Base-by-base conservation (phyloP, 2,888 invertebrate genomes). In the Agrochola circellaris region DNA sequence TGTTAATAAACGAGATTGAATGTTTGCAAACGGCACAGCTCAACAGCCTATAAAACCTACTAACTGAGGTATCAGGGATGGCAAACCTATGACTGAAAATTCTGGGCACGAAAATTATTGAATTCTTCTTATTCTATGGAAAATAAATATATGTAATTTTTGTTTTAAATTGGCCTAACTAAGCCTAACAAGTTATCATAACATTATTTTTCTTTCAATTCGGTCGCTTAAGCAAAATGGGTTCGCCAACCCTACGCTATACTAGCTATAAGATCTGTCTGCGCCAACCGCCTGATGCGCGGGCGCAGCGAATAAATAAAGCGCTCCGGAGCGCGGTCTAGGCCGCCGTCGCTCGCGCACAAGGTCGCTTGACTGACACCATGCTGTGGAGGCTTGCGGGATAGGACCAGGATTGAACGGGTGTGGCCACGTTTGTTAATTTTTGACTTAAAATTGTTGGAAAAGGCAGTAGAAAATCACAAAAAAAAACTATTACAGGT, bases 351-450 rank as follows among this genome's bases (percentile, higher is more conserved):
- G 82, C 86, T 88, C 88, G 79, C 79, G 45, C 79, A 85, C 92
- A 92, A 94, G 94, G 94, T 93, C 94, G 91, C 87, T 78, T 75
- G 79, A 68, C 65, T 77, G 70, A 61, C 77, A 77, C 92, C 91
- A 91, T 72, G 58, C 54, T 56, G 56, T 48, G 58, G 26, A 71
- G 42, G 67, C 38, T 70, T 51, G 72, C 38, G 45, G 62, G 87
- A 86, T 72, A 64, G 73, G 77, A 64, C 15, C 45, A 23, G 86
- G 83, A 85, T 42, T 68, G 5, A 8, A 4, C 15, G 15, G 13
- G 6, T 23, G 0, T 34, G 30, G 7, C 2, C 6, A 0, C 17
- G 20, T 54, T 69, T 23, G 2, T 7, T 15, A 20, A 4, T 0
- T 58, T 77, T 64, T 26, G n/a, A 2, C 23, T 1, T 23, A 23